Evolutionary conservation across 2,113 vertebrate genomes (phyloP), one percentile per base, ranked within the genome.

Genomic region (Pteronura brasiliensis): DNA sequence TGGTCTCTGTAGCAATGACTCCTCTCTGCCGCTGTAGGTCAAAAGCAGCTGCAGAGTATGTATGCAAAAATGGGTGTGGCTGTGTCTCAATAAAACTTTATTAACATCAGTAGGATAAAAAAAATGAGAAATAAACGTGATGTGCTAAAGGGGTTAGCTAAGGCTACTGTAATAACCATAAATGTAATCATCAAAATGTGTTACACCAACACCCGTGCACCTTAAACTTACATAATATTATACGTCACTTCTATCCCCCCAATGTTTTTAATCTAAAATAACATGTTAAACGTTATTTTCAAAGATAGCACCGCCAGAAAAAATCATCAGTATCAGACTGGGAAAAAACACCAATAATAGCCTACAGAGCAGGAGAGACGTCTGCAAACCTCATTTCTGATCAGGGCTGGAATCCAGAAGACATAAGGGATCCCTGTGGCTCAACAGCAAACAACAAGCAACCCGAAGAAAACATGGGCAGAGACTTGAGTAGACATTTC

Each of bases 71-170:
- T 27, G 17, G 15, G 9, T 18, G 31, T 23, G 36, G 7, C 61
- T 25, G 2, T 34, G 55, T 77, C 25, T 69, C 71, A 69, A 29
- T 94, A 95, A 94, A 96, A 63, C 90, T 93, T 90, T 91, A 76
- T 67, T 95, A 83, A 34, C 47, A 52, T 21, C 76, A 21, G 2
- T 34, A 21, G 5, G 11, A 52, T 5, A 79, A n/a, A 79, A 79
- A 17, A 79, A n/a, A 20, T n/a, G 76, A 21, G 47, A 79, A 79
- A 21, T 79, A 47, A 47, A 52, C 5, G 1, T 13, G 47, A n/a
- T 0, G 10, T 34, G 76, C 49, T 21, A 52, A 52, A 52, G 47
- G 17, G 17, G 18, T 21, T 21, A 79, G 17, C 47, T 21, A n/a
- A 34, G 34, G 31, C 47, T n/a, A 52, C 44, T 6, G 9, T n/a